Percentiles rank a stretch among this genome's conserved stretches.
Conservation (phyloP, 2,888 invertebrate genomes). For the Ecdyonurus torrentis region DNA sequence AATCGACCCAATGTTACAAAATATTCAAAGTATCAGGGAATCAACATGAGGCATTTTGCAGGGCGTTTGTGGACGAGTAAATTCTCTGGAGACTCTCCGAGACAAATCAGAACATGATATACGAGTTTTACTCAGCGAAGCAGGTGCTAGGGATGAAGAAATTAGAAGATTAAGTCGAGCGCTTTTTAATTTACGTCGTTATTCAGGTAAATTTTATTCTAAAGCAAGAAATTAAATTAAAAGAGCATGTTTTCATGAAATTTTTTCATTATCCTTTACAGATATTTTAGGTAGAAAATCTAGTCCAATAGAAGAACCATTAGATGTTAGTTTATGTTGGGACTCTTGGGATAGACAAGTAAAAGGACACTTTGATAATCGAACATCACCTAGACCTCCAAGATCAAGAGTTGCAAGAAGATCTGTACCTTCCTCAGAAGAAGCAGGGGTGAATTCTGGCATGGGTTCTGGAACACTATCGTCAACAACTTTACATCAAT, state of each 20-base stretch:
- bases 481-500: constrained; percentile 17
- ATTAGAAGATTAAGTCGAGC: constrained; percentile 65
- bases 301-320: constrained; percentile 24
- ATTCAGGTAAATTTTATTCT: constrained; percentile 41
- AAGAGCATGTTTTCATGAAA: not conserved
- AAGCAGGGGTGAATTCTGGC: constrained; percentile 21
- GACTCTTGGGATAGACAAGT: constrained; percentile 76
- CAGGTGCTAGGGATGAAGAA: constrained; percentile 62
- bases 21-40: not conserved
- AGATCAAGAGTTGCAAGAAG: constrained; percentile 33
- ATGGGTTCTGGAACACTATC: constrained; percentile 17
- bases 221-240: constrained; percentile 5
- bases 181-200: constrained; percentile 68
- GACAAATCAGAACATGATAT: constrained; percentile 74
- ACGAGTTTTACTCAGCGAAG: constrained; percentile 46
- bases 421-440: constrained; percentile 41
- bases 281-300: constrained; percentile 34
- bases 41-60: no score
- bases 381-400: constrained; percentile 31
- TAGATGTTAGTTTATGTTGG: constrained; percentile 66
- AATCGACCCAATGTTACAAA: not conserved
- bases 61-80: constrained; percentile 52
- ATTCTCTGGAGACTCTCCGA: constrained; percentile 62
- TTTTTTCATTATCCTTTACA: constrained; percentile 22
- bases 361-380: constrained; percentile 23